Evolutionary conservation across 2,797 vertebrate species (phyloP).

Genomic region (Platalea minor): DNA sequence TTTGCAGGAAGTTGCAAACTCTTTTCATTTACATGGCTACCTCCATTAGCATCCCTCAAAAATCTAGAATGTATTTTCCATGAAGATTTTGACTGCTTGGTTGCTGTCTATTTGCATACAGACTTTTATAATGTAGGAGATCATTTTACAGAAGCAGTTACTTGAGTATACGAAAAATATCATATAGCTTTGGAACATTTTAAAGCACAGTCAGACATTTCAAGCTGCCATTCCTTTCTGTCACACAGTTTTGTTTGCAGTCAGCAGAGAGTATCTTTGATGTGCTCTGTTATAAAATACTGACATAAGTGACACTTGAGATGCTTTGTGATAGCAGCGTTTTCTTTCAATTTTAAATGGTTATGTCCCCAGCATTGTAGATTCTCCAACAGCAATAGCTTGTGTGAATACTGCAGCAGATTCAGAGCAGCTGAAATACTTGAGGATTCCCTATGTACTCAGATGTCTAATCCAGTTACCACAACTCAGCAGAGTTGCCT

Average conservation of each 20-base stretch:
- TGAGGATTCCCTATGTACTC: not conserved
- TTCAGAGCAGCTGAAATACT: not conserved
- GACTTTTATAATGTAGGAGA: not conserved
- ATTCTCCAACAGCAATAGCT: not conserved
- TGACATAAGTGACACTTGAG: not conserved
- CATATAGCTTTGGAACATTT: not conserved
- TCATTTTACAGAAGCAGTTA: not conserved
- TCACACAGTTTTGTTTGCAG: not conserved
- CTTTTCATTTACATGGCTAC: not conserved
- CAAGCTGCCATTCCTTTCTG: not conserved
- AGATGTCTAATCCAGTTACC: not conserved
- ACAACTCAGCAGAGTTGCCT: not conserved
- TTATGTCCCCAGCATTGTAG: not conserved
- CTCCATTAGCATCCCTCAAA: not conserved
- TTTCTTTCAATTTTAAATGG: not conserved
- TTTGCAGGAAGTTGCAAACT: not conserved
- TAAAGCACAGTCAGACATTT: not conserved
- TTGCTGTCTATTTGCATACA: not conserved
- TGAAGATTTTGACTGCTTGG: not conserved
- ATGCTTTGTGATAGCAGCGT: not conserved
- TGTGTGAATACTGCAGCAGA: not conserved
- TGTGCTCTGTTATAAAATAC: not conserved
- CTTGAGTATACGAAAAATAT: not conserved
- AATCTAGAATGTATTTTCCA: not conserved
- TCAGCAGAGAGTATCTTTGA: not conserved